phyloP scores from a whole-genome alignment of 2,888 invertebrate genomes.

The Spisula solida region DNA sequence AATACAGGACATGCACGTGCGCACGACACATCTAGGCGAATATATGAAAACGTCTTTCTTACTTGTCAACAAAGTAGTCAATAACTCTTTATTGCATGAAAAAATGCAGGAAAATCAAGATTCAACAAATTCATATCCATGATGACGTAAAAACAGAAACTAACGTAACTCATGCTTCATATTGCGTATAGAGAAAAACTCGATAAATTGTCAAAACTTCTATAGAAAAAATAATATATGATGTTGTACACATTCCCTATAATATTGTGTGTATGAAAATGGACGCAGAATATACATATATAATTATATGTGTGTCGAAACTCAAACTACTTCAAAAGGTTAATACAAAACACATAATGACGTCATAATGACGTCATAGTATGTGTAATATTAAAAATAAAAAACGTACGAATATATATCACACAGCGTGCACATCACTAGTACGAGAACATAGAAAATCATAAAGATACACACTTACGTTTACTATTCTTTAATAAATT shows the following conservation, averaged over 20 bases:
- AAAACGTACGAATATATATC: not conserved
- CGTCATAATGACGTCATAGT: not conserved
- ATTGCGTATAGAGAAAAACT: conserved; percentile 20
- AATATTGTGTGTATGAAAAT: conserved; percentile 26
- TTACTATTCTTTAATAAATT: no score
- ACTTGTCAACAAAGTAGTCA: conserved; percentile 85
- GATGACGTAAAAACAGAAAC: conserved; percentile 5
- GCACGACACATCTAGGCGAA: conserved; percentile 53
- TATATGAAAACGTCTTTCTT: conserved; percentile 75
- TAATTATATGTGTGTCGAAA: not conserved
- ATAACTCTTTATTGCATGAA: conserved; percentile 81
- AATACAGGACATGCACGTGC: conserved; percentile 16
- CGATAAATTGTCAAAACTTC: conserved; percentile 6
- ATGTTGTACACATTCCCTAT: conserved; percentile 19
- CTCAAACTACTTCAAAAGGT: not conserved
- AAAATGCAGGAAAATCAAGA: conserved; percentile 66
- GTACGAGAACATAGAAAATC: not conserved
- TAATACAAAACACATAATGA: not conserved
- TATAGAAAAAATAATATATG: conserved; percentile 3
- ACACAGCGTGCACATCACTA: not conserved
- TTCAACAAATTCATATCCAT: conserved; percentile 24
- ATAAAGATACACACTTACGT: no score
- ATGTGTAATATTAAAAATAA: not conserved
- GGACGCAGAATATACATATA: conserved; percentile 42
- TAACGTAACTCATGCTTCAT: conserved; percentile 19